Conservation (phyloP, 2,888 invertebrate species). For the Parnassius orleans region DNA sequence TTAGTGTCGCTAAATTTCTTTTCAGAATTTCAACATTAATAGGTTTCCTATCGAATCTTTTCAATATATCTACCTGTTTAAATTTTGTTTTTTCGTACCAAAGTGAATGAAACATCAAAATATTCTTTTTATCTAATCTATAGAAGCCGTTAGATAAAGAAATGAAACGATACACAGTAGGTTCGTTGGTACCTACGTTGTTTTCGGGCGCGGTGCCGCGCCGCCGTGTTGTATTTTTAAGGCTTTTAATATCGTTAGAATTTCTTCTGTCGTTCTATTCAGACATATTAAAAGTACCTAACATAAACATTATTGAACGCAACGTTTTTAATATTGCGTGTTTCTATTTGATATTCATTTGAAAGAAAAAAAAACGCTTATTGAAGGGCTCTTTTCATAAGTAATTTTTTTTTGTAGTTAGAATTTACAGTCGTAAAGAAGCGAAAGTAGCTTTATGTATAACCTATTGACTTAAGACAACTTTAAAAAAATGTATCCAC, state of each 20-base stretch:
- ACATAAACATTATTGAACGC: neutral
- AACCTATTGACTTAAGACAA: too few relatives aligned
- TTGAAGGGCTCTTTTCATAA: too few relatives aligned
- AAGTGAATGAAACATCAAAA: conserved; percentile 20
- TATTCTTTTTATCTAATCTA: conserved; percentile 17
- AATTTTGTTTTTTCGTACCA: conserved; percentile 11
- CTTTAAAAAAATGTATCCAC: too few relatives aligned
- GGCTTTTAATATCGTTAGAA: conserved; percentile 3
- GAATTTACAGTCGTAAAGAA: too few relatives aligned
- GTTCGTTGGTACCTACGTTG: neutral
- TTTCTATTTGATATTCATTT: too few relatives aligned
- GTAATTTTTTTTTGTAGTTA: too few relatives aligned
- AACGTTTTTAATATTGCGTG: too few relatives aligned
- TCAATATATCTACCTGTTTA: conserved; percentile 1
- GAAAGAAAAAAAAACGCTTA: too few relatives aligned
- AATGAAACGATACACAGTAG: conserved; percentile 8
- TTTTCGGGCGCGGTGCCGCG: neutral
- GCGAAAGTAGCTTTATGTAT: too few relatives aligned
- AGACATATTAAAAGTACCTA: neutral
- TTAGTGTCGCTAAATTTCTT: conserved; percentile 15
- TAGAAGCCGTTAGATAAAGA: conserved; percentile 16
- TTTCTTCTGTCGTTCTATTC: neutral
- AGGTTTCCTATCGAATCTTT: conserved; percentile 6
- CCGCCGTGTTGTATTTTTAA: conserved; percentile 8
- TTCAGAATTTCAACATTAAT: conserved; percentile 3